These are phyloP conservation scores for Zoanthus solanderi DNA, from an alignment of 92 coral and sea anemone species.

Conservation along the genomic window DNA sequence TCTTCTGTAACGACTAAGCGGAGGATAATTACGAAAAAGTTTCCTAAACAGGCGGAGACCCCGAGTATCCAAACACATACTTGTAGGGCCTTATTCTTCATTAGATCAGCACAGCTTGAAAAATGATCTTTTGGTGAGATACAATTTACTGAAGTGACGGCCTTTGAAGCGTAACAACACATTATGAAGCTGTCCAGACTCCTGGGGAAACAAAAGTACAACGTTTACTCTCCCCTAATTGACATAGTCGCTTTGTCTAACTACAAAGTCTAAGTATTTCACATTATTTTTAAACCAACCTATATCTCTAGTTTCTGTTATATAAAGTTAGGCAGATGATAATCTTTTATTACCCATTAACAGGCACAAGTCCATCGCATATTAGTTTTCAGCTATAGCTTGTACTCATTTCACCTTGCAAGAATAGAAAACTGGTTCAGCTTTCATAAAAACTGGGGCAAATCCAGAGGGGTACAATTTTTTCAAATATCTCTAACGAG, in stretches of 20 bases:
- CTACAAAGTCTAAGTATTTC: not conserved
- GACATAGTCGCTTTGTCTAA: not conserved
- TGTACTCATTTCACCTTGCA: no score
- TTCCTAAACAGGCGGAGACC: slow-evolving; percentile 79
- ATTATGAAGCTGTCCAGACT: not conserved
- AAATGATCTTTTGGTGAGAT: slow-evolving; percentile 73
- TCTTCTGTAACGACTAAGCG: slow-evolving; percentile 45
- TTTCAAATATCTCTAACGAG: no score
- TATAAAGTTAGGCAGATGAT: no score
- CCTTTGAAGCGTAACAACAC: slow-evolving; percentile 1
- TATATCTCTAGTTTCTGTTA: no score
- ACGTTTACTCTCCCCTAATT: not conserved
- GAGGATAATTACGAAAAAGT: slow-evolving; percentile 72
- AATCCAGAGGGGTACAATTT: no score
- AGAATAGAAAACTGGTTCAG: no score
- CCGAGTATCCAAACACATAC: slow-evolving; percentile 86
- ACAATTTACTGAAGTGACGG: slow-evolving; percentile 49
- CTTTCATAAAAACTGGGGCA: no score
- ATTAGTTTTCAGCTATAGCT: no score
- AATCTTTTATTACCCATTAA: no score
- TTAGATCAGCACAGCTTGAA: slow-evolving; percentile 88
- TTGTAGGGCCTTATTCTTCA: slow-evolving; percentile 79
- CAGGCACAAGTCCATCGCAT: no score
- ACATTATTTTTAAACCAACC: not conserved
- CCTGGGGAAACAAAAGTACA: not conserved